These are phyloP conservation scores for Pseudococcus jackbeardsleyi DNA, from an alignment of 2,888 invertebrate genomes.

Conservation along the genomic window DNA sequence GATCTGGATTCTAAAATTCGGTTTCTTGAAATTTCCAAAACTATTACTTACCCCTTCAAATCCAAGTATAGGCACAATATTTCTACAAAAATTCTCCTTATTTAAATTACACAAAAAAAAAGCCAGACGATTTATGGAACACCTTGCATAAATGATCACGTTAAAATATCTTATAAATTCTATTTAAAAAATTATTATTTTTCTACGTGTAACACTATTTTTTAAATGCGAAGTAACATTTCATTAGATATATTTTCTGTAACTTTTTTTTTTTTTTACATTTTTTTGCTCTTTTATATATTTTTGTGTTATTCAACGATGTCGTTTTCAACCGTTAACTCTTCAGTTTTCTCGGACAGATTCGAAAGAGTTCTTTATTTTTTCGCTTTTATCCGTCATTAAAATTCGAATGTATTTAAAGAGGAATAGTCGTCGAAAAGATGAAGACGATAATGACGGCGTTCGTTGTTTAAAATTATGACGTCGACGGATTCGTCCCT, in stretches of 20 bases:
- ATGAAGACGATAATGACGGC: conserved; percentile 55
- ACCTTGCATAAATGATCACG: too few relatives aligned
- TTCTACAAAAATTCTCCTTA: too few relatives aligned
- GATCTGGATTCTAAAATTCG: too few relatives aligned
- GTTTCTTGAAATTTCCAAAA: too few relatives aligned
- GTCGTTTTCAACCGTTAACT: conserved; percentile 32
- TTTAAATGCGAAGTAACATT: not conserved
- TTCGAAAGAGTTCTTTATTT: conserved; percentile 16
- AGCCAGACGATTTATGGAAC: too few relatives aligned
- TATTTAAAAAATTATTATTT: not conserved
- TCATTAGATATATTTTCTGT: not conserved
- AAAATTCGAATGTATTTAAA: conserved; percentile 45
- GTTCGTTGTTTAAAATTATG: conserved; percentile 57
- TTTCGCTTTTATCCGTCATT: conserved; percentile 46
- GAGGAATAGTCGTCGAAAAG: conserved; percentile 50
- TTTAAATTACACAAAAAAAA: too few relatives aligned
- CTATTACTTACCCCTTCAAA: too few relatives aligned
- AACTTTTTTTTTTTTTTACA: not conserved
- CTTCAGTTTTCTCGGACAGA: not conserved
- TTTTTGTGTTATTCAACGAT: conserved; percentile 22
- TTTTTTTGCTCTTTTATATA: not conserved
- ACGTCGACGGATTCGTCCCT: conserved; percentile 58
- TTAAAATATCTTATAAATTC: not conserved
- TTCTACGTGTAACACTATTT: not conserved
- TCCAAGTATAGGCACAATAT: too few relatives aligned